Evolutionary conservation across 2,113 vertebrate species (phyloP).

Genomic region (Pampusana beccarii): DNA sequence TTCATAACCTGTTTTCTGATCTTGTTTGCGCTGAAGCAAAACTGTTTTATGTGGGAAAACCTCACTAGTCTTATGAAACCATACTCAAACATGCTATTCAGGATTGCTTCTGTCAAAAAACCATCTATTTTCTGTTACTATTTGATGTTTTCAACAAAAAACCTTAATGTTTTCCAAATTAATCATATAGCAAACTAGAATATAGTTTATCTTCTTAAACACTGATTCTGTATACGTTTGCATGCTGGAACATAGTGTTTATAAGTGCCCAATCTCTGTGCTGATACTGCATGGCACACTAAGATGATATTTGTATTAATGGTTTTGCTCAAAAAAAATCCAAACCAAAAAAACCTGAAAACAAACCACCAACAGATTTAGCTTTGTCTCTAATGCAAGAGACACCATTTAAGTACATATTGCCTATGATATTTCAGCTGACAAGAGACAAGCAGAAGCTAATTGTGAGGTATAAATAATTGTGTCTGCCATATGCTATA

Average conservation of each 20-base stretch:
- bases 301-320: neutral
- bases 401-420: neutral
- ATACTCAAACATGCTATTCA: neutral
- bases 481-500: constrained; percentile 3
- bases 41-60: neutral
- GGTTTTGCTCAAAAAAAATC: neutral
- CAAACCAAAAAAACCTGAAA: neutral
- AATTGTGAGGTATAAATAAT: constrained; percentile 52
- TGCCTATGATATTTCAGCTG: constrained; percentile 7
- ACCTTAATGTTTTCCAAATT: neutral
- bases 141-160: neutral
- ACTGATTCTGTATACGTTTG: neutral
- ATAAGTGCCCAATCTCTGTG: neutral
- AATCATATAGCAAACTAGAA: neutral
- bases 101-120: neutral
- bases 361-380: neutral
- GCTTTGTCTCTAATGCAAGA: neutral
- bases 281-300: neutral
- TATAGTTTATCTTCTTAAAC: neutral
- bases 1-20: neutral
- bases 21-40: neutral
- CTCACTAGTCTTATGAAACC: neutral
- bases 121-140: neutral
- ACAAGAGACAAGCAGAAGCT: constrained; percentile 25
- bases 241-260: neutral